phyloP scores from a whole-genome alignment of 2,888 invertebrate species.

The Ophioninae sp. region DNA sequence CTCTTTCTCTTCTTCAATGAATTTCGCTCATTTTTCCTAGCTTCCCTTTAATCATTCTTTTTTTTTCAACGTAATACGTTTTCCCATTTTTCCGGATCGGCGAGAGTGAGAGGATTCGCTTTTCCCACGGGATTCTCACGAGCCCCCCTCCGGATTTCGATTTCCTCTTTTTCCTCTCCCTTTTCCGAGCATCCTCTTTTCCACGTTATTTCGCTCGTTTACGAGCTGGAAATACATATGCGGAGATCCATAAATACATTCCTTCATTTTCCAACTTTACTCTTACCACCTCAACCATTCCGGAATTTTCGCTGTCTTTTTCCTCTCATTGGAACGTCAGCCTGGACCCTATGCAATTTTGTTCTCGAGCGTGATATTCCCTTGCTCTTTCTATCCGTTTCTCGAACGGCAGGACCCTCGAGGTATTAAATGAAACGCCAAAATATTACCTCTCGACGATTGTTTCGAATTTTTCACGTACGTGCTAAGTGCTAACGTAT shows the following conservation, averaged over 20 bases:
- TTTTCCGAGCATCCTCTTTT: constrained; percentile 6
- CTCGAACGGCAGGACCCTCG: constrained; percentile 9
- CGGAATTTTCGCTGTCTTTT: constrained; percentile 32
- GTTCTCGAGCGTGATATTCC: constrained; percentile 29
- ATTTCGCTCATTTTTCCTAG: neutral
- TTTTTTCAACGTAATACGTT: neutral
- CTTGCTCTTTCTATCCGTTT: neutral
- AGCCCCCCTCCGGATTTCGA: constrained; percentile 17
- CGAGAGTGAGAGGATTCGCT: constrained; percentile 16
- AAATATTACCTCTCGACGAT: constrained; percentile 5
- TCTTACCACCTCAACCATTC: constrained; percentile 22
- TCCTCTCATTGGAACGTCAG: constrained; percentile 1
- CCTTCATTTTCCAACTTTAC: neutral
- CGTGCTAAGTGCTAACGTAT: no score
- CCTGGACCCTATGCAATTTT: constrained; percentile 47
- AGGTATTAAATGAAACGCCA: constrained; percentile 17
- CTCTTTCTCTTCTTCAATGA: neutral
- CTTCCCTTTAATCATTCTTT: neutral
- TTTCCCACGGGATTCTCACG: constrained; percentile 32
- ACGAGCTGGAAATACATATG: neutral
- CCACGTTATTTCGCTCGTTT: constrained; percentile 2
- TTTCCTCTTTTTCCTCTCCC: constrained; percentile 17
- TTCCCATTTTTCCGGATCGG: constrained; percentile 7
- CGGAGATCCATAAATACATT: neutral
- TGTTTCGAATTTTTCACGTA: neutral